Base-by-base conservation (phyloP, 2,888 invertebrate genomes). In the Dryococelus australis region DNA sequence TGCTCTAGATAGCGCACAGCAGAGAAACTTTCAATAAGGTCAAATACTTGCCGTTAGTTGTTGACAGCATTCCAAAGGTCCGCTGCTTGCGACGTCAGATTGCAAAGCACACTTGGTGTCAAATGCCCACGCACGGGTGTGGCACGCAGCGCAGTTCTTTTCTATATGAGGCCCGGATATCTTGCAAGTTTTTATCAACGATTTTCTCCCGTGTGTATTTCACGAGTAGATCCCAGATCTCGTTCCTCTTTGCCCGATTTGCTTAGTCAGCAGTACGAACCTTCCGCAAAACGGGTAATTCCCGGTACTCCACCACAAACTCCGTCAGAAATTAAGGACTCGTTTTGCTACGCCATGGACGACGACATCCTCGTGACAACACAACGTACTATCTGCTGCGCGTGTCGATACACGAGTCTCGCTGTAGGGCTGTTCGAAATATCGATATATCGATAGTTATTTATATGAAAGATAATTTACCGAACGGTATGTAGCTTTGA, bases 81-180 rank as follows among this genome's bases (percentile, higher is more conserved):
- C 35, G 4, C 35, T 35, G 35, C 35, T 35, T 35, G 35, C 35
- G 35, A 35, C 35, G 4, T 35, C 4, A 35, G 35, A 35, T 35
- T 4, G 35, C 35, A 35, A 35, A 35, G 35, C 35, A 35, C 35
- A 4, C 35, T 35, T 35, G 35, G 35, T 35, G 35, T 35, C 35
- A 4, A 35, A 35, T n/a, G n/a, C n/a, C n/a, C n/a, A n/a, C n/a
- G n/a, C n/a, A n/a, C n/a, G n/a, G n/a, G n/a, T n/a, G n/a, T n/a
- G n/a, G n/a, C n/a, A 88, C 88, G 87, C 88, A 89, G 87, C 79
- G 79, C 79, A 79, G 24, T 79, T 79, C 24, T 79, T 79, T 79
- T 6, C 79, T 20, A 86, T 87, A 87, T 43, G 87, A 86, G 16
- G 86, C 87, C 85, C 88, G 83, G 47, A 89, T 85, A 85, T 86